Evolutionary conservation across 2,888 invertebrate species (phyloP).

Genomic region (Alloscopus bannaensis): DNA sequence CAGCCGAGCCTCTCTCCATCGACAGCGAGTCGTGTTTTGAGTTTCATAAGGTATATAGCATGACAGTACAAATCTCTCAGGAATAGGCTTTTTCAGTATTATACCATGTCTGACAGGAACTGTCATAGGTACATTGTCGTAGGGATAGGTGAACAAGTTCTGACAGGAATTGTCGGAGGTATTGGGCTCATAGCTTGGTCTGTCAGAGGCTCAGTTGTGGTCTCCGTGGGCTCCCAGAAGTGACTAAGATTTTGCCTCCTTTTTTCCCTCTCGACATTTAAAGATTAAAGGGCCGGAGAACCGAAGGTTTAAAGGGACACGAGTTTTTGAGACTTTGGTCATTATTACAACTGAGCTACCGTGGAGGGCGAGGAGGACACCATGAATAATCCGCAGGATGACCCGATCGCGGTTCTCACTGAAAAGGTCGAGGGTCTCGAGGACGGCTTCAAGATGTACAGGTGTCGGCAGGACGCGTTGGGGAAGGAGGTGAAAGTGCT

Average conservation of each 20-base stretch:
- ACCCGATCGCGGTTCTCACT: conserved; percentile 16
- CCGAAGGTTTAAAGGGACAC: conserved; percentile 56
- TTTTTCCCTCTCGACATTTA: conserved; percentile 53
- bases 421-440: conserved; percentile 57
- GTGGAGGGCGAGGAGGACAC: not conserved
- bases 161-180: conserved; percentile 55
- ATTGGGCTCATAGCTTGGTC: not conserved
- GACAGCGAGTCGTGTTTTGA: conserved; percentile 7
- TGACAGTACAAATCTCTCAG: conserved; percentile 39
- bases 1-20: conserved; percentile 32
- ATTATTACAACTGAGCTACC: conserved; percentile 2
- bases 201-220: not conserved
- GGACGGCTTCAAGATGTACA: conserved; percentile 61
- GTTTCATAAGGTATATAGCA: conserved; percentile 29
- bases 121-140: conserved; percentile 43
- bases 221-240: not conserved
- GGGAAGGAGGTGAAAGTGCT: conserved; percentile 65
- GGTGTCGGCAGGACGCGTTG: conserved; percentile 50
- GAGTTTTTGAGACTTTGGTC: not conserved
- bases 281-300: conserved; percentile 59
- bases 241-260: conserved; percentile 53
- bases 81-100: conserved; percentile 42
- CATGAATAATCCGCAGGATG: conserved; percentile 58
- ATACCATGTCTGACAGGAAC: conserved; percentile 44
- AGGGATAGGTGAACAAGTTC: conserved; percentile 54